These are phyloP conservation scores for Pteruthius melanotis DNA, from an alignment of 2,113 vertebrate genomes.

Conservation along the genomic window DNA sequence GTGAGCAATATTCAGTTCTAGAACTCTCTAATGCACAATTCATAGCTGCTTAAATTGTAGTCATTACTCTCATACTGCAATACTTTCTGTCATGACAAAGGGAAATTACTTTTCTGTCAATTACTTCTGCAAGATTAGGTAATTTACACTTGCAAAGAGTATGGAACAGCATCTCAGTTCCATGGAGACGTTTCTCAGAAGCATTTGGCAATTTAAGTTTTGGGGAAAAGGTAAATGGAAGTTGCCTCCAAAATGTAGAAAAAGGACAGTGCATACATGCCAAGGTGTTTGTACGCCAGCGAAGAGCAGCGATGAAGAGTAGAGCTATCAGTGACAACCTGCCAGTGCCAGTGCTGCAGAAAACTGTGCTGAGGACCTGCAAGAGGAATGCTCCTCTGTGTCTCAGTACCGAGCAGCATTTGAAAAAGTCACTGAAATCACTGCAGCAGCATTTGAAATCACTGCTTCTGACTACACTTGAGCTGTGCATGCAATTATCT, in stretches of 20 bases:
- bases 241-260: neutral
- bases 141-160: slow-evolving; percentile 32
- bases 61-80: slow-evolving; percentile 55
- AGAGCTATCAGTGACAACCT: neutral
- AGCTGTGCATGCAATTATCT: neutral
- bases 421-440: neutral
- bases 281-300: neutral
- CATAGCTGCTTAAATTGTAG: slow-evolving; percentile 46
- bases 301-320: neutral
- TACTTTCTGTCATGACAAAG: slow-evolving; percentile 50
- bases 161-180: neutral
- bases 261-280: neutral
- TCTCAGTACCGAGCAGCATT: neutral
- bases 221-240: neutral
- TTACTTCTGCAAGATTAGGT: slow-evolving; percentile 38
- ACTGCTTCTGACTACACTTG: neutral
- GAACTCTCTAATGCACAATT: slow-evolving; percentile 54
- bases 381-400: neutral
- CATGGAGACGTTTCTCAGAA: neutral
- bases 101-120: slow-evolving; percentile 54
- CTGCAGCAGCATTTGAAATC: neutral
- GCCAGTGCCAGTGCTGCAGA: neutral
- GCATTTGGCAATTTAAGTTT: neutral
- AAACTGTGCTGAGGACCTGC: neutral
- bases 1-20: slow-evolving; percentile 23